Conservation (phyloP, 1,140 invertebrate genomes). For the Drosophila truncata region DNA sequence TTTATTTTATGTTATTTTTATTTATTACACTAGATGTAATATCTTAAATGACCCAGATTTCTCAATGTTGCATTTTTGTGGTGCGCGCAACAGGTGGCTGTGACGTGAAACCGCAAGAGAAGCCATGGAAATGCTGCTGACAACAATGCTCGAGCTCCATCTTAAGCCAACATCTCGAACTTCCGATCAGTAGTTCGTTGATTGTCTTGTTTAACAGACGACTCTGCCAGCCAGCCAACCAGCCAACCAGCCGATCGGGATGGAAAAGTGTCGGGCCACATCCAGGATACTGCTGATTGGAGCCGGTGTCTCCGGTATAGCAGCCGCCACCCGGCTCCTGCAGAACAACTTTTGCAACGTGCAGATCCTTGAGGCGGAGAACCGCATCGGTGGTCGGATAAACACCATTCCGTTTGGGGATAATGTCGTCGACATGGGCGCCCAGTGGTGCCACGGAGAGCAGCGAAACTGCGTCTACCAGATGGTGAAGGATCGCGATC, state of each 20-base stretch:
- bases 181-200: slow-evolving; percentile 30
- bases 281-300: slow-evolving; percentile 86
- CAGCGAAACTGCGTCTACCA: slow-evolving; percentile 89
- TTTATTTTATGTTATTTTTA: not conserved
- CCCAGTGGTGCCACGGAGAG: slow-evolving; percentile 92
- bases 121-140: slow-evolving; percentile 23
- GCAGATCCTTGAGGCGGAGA: slow-evolving; percentile 88
- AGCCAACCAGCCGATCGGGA: not conserved
- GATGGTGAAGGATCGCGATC: slow-evolving; percentile 87
- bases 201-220: slow-evolving; percentile 14
- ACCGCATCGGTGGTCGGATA: slow-evolving; percentile 90
- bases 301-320: slow-evolving; percentile 87
- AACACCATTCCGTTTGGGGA: slow-evolving; percentile 87
- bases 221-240: too few species aligned
- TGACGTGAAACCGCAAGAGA: slow-evolving; percentile 7
- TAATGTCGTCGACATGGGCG: slow-evolving; percentile 91
- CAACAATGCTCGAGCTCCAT: slow-evolving; percentile 1
- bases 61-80: slow-evolving; percentile 17
- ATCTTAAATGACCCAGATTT: slow-evolving; percentile 9
- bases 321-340: slow-evolving; percentile 86
- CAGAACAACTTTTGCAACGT: slow-evolving; percentile 86
- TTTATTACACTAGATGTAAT: not conserved
- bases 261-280: slow-evolving; percentile 38
- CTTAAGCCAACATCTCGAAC: slow-evolving; percentile 4
- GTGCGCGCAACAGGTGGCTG: slow-evolving; percentile 4